Percentiles rank a stretch among this genome's conserved stretches.
These are phyloP conservation scores for Balaenoptera acutorostrata DNA, from an alignment of 2,113 vertebrate species.

Conservation along the genomic window DNA sequence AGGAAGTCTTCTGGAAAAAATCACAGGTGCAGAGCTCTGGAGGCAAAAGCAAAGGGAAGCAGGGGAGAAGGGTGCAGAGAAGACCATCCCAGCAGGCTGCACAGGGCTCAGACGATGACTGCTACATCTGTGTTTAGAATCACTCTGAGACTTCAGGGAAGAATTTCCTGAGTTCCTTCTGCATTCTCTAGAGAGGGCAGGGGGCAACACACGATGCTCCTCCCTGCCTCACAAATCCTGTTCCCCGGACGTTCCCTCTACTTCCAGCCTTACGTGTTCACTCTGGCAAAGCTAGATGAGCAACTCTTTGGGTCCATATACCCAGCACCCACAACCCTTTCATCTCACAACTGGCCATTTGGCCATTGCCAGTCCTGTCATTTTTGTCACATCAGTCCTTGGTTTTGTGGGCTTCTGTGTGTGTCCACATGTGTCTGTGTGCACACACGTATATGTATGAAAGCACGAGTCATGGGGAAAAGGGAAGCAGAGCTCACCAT, in stretches of 20 bases:
- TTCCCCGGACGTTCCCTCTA: background rate
- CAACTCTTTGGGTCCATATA: background rate
- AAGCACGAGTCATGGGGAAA: background rate
- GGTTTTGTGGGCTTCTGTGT: background rate
- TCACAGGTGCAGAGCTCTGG: background rate
- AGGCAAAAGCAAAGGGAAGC: background rate
- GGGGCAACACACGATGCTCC: too few relatives aligned
- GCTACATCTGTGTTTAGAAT: background rate
- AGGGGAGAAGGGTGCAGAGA: background rate
- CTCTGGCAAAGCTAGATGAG: background rate
- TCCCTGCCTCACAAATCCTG: background rate
- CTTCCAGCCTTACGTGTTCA: background rate
- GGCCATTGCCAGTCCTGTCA: background rate
- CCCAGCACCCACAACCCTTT: fast-evolving
- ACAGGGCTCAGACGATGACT: background rate
- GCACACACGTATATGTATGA: background rate
- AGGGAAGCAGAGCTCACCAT: background rate
- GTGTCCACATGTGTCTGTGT: background rate
- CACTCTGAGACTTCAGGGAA: background rate
- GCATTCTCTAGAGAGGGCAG: background rate
- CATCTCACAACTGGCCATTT: background rate
- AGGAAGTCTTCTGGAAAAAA: background rate
- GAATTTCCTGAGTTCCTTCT: background rate
- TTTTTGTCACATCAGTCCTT: background rate
- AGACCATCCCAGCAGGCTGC: background rate